Conservation (phyloP, 1,140 invertebrate genomes). For the Temnothorax curvispinosus region DNA sequence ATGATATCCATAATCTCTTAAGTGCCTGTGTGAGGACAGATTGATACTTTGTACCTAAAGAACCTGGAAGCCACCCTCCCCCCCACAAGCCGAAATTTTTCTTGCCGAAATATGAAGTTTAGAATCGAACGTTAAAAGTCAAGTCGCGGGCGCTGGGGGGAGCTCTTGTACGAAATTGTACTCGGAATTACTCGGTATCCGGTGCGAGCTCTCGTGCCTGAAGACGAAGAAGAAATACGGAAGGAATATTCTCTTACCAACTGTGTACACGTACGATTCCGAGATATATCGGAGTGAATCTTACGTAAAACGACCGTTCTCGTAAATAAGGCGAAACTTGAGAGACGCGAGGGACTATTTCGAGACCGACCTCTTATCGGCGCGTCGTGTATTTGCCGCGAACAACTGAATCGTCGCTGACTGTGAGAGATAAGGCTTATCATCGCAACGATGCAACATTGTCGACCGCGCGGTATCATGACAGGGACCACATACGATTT, state of each 20-base stretch:
- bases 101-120: not conserved
- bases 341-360: constrained; percentile 33
- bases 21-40: not conserved
- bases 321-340: constrained; percentile 32
- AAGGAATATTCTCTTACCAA: not conserved
- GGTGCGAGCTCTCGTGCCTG: not conserved
- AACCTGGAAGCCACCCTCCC: not conserved
- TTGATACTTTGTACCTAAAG: constrained; percentile 40
- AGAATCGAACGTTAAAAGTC: not conserved
- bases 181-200: not conserved
- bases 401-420: constrained; percentile 34
- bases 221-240: not conserved
- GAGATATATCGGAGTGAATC: constrained; percentile 1
- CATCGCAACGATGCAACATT: constrained; percentile 49
- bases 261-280: no score
- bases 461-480: constrained; percentile 18
- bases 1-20: constrained; percentile 25
- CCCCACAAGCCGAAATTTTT: no score
- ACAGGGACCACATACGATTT: constrained; percentile 28
- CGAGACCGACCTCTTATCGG: constrained; percentile 43
- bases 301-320: constrained; percentile 16
- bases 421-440: constrained; percentile 50
- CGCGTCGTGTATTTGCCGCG: constrained; percentile 27
- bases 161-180: not conserved
- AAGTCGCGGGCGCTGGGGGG: not conserved